Evolutionary conservation across 2,888 invertebrate genomes (phyloP).

Genomic region (Loripinus fragilis): DNA sequence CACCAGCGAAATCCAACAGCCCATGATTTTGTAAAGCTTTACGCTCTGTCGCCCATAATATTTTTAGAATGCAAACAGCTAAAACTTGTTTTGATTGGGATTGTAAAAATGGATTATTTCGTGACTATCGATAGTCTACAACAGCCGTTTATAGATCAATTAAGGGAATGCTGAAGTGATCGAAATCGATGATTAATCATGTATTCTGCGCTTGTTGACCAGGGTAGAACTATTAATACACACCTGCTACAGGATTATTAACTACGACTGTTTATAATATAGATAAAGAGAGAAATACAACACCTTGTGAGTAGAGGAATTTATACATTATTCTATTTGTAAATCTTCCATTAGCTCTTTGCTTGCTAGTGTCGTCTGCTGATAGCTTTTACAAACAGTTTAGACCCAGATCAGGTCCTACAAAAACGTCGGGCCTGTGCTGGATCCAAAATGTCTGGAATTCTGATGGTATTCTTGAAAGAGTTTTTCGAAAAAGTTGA

Average conservation of each 20-base stretch:
- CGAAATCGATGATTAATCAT: neutral
- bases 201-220: neutral
- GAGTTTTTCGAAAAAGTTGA: too few species aligned
- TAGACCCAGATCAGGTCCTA: too few species aligned
- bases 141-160: too few species aligned
- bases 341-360: too few species aligned
- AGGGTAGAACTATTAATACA: too few species aligned
- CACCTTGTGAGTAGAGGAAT: conserved; percentile 4
- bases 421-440: too few species aligned
- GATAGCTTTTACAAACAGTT: too few species aligned
- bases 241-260: too few species aligned
- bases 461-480: too few species aligned
- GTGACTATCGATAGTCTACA: neutral
- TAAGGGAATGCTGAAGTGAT: neutral
- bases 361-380: too few species aligned
- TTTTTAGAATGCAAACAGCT: neutral
- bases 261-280: too few species aligned
- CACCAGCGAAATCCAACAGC: neutral
- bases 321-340: conserved; percentile 1
- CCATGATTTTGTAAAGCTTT: neutral
- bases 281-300: neutral
- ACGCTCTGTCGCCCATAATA: neutral
- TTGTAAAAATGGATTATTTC: neutral
- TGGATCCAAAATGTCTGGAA: too few species aligned
- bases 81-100: conserved; percentile 11